Evolutionary conservation across 2,113 vertebrate species (phyloP), one percentile per base, ranked within the genome.

Genomic region (Phainopepla nitens): DNA sequence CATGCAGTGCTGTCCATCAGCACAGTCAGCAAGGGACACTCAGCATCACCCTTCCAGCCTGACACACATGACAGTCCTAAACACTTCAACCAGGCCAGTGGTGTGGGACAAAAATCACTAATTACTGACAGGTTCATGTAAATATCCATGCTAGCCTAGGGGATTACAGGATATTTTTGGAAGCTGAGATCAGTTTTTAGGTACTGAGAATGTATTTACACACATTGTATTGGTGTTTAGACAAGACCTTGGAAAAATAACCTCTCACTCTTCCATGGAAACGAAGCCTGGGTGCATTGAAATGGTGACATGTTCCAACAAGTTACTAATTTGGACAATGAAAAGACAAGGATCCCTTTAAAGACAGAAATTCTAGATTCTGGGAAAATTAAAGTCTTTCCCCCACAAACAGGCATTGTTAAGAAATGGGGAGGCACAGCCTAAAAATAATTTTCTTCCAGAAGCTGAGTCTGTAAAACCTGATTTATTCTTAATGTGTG

Each of bases 271-370:
- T 94, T 58, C 60, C 47, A 44, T 36, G 50, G 80, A 90, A 93
- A 90, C 73, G 56, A 83, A 81, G 54, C 31, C 76, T 50, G 28
- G 28, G n/a, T 54, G 45, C 60, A 73, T 39, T 83, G 71, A 93
- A 93, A 89, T 7, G 24, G 47, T 51, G 35, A 86, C 86, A 36
- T 64, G 83, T 31, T 93, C 56, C 83, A 81, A 89, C 60, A 95
- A 39, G 75, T 56, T 58, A 58, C 35, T 51, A 77, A 70, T 44
- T 91, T 71, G 82, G 76, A 89, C 80, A 92, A 56, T 0, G 2
- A 87, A 90, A 92, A 58, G 23, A 92, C 7, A 4, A 92, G 24
- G 35, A 90, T 71, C 56, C 28, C 51, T 71, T 86, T 62, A 82
- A 89, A 94, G 49, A 21, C 64, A 89, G 33, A 90, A 90, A 93